These are phyloP conservation scores for Penaeus vannamei DNA, from an alignment of 1,140 invertebrate species.

Conservation along the genomic window DNA sequence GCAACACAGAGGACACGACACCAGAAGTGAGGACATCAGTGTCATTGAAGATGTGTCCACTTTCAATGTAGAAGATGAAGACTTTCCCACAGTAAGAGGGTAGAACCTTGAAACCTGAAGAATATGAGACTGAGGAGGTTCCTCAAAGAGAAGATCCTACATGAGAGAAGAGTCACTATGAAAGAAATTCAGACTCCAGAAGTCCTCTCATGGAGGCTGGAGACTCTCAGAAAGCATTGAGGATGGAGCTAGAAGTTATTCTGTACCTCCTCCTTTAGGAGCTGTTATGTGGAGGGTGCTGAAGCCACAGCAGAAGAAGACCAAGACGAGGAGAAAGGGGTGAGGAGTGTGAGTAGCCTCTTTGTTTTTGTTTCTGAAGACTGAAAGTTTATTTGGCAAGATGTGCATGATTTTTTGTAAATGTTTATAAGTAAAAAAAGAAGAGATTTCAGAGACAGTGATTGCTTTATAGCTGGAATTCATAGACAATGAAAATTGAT, in stretches of 20 bases:
- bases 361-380: too few relatives aligned
- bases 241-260: background rate
- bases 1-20: conserved; percentile 32
- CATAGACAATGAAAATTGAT: too few relatives aligned
- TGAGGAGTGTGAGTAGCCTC: too few relatives aligned
- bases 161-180: background rate
- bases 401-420: too few relatives aligned
- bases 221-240: background rate
- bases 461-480: too few relatives aligned
- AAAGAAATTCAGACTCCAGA: background rate
- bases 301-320: too few relatives aligned
- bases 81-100: too few relatives aligned
- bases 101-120: background rate
- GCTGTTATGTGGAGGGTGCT: background rate
- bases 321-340: too few relatives aligned
- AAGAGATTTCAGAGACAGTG: too few relatives aligned
- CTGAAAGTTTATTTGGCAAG: too few relatives aligned
- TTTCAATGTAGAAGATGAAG: background rate
- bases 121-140: background rate
- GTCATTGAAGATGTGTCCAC: conserved; percentile 29
- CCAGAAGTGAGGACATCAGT: conserved; percentile 51
- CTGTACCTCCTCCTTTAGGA: background rate
- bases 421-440: too few relatives aligned
- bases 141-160: background rate
- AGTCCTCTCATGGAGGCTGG: background rate